Percentiles rank a stretch among this genome's conserved stretches.
Conservation (phyloP, 64 coral and sea anemone genomes). For the Stichodactyla helianthus region DNA sequence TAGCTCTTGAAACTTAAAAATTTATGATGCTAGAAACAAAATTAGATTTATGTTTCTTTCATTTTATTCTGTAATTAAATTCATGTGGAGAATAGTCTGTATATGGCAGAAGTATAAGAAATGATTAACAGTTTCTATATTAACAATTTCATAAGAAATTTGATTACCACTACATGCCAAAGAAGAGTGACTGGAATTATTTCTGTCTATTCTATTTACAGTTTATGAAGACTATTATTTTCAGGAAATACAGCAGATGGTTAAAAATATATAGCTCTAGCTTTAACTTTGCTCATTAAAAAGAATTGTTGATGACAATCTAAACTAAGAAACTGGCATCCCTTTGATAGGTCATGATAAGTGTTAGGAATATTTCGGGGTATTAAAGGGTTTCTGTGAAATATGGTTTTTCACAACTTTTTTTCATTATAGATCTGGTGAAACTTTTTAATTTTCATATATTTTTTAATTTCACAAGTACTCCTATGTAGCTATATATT, state of each 20-base stretch:
- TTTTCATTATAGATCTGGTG: neutral
- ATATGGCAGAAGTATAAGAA: no score
- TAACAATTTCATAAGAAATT: neutral
- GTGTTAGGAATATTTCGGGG: neutral
- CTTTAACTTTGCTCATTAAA: conserved; percentile 13
- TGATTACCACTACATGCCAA: neutral
- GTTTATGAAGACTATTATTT: neutral
- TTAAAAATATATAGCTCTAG: neutral
- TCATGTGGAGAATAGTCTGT: no score
- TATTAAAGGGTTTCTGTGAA: neutral
- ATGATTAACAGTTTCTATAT: neutral
- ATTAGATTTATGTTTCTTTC: neutral
- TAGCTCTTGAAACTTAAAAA: neutral
- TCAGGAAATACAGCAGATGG: conserved; percentile 1
- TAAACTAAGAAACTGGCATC: neutral
- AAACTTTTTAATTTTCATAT: neutral
- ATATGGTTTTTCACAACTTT: neutral
- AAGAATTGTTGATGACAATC: neutral
- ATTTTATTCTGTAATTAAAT: no score
- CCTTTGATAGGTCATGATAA: neutral
- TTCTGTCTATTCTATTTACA: neutral
- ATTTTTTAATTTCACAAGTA: neutral
- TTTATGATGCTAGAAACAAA: neutral
- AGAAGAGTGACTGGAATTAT: neutral
- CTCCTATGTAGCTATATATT: neutral